phyloP scores from a whole-genome alignment of 2,888 invertebrate genomes.

The Drosophila anomelani region DNA sequence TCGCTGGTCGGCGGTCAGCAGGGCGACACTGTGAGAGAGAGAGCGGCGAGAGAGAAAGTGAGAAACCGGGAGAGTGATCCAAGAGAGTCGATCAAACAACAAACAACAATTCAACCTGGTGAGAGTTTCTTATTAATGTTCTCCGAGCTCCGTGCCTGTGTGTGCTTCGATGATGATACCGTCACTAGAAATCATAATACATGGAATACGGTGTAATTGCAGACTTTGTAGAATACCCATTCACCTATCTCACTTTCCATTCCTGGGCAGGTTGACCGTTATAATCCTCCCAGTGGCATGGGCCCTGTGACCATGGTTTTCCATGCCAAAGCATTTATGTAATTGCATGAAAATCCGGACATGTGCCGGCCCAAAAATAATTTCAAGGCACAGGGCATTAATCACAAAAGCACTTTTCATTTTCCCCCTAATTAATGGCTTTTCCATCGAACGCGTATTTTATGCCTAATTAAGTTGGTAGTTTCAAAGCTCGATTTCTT shows the following conservation, averaged over 20 bases:
- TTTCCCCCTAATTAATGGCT: constrained; percentile 8
- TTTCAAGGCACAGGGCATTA: constrained; percentile 27
- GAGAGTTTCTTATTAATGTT: constrained; percentile 60
- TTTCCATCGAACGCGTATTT: constrained; percentile 8
- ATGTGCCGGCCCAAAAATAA: constrained; percentile 37
- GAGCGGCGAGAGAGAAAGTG: constrained; percentile 11
- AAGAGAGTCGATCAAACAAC: constrained; percentile 13
- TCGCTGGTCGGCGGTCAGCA: constrained; percentile 52
- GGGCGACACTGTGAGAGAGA: constrained; percentile 32
- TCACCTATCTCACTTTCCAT: constrained; percentile 20
- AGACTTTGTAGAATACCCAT: constrained; percentile 21
- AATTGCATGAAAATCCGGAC: constrained; percentile 45
- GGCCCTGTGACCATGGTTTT: constrained; percentile 16
- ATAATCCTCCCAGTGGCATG: constrained; percentile 4
- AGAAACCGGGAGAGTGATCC: constrained; percentile 10
- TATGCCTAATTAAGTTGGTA: constrained; percentile 24
- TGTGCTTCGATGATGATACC: constrained; percentile 41
- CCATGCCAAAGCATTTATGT: constrained; percentile 27
- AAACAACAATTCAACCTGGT: constrained; percentile 52
- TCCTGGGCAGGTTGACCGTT: constrained; percentile 3
- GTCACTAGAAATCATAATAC: constrained; percentile 35
- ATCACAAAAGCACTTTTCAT: constrained; percentile 40
- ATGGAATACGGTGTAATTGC: constrained; percentile 44
- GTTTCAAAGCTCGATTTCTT: constrained; percentile 14
- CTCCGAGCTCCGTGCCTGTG: constrained; percentile 26